phyloP scores from a whole-genome alignment of 2,888 invertebrate genomes.

The Petrophora chlorosata region DNA sequence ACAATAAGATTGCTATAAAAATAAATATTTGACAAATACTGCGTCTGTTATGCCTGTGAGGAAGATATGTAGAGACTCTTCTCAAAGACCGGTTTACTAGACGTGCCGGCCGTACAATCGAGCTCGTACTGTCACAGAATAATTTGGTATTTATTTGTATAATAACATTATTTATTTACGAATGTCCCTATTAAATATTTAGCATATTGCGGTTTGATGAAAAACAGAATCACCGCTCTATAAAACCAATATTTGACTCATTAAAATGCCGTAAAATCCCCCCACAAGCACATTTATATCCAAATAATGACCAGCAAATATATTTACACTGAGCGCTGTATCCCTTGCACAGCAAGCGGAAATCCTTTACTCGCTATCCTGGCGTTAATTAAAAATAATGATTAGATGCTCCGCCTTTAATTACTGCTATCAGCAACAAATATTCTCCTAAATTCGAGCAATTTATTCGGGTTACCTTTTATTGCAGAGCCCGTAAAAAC shows the following conservation, averaged over 20 bases:
- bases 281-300: slow-evolving; percentile 22
- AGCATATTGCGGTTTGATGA: background rate
- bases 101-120: too few species aligned
- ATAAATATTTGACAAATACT: too few species aligned
- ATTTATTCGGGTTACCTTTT: slow-evolving; percentile 27
- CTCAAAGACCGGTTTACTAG: too few species aligned
- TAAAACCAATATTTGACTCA: slow-evolving; percentile 25
- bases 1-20: too few species aligned
- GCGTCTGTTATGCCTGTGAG: too few species aligned
- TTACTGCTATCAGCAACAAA: slow-evolving; percentile 27
- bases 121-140: too few species aligned
- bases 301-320: slow-evolving; percentile 25
- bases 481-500: slow-evolving; percentile 15
- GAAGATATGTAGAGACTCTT: too few species aligned
- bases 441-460: slow-evolving; percentile 11
- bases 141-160: too few species aligned
- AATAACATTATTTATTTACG: too few species aligned
- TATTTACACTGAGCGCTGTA: slow-evolving; percentile 12
- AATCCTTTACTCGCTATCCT: slow-evolving; percentile 31
- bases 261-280: slow-evolving; percentile 25
- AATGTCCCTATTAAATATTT: background rate
- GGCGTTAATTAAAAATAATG: slow-evolving; percentile 40
- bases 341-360: slow-evolving; percentile 32
- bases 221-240: slow-evolving; percentile 9
- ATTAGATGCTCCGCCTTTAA: slow-evolving; percentile 31